Conservation (phyloP, 2,113 vertebrate genomes). For the Rhadina sibilatrix region DNA sequence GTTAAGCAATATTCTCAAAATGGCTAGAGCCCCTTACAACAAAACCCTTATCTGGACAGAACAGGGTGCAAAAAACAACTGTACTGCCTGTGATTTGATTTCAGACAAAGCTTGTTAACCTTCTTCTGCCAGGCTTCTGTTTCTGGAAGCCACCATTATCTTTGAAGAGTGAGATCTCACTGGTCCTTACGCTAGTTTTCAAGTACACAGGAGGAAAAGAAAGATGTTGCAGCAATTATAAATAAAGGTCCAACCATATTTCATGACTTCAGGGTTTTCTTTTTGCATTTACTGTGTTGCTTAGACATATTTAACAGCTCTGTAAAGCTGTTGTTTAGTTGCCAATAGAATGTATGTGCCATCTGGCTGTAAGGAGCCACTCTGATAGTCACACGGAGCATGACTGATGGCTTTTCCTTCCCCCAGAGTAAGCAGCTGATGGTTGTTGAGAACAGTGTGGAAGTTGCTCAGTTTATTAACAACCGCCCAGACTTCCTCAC, state of each 20-base stretch:
- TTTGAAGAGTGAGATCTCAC: not conserved
- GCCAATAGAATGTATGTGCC: not conserved
- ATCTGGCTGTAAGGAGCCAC: not conserved
- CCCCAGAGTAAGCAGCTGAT: conserved; percentile 80
- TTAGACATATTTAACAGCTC: not conserved
- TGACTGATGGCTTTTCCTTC: not conserved
- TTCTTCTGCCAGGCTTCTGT: not conserved
- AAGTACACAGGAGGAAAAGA: not conserved
- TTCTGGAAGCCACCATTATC: not conserved
- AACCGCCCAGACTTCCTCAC: conserved; percentile 83
- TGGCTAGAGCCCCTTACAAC: not conserved
- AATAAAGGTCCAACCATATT: not conserved
- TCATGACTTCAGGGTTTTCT: not conserved
- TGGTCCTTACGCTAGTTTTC: not conserved
- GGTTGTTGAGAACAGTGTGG: conserved; percentile 87
- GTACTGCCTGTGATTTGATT: not conserved
- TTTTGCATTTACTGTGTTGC: not conserved
- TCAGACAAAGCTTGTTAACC: not conserved
- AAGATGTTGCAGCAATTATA: not conserved
- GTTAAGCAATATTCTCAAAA: not conserved
- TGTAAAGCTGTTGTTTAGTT: not conserved
- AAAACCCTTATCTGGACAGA: not conserved
- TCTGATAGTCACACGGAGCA: not conserved
- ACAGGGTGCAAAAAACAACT: not conserved
- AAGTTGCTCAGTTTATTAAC: conserved; percentile 94